Percentiles rank a stretch among this genome's conserved stretches.
Conservation (phyloP, 2,797 vertebrate species). For the Phylloscopus collybita region DNA sequence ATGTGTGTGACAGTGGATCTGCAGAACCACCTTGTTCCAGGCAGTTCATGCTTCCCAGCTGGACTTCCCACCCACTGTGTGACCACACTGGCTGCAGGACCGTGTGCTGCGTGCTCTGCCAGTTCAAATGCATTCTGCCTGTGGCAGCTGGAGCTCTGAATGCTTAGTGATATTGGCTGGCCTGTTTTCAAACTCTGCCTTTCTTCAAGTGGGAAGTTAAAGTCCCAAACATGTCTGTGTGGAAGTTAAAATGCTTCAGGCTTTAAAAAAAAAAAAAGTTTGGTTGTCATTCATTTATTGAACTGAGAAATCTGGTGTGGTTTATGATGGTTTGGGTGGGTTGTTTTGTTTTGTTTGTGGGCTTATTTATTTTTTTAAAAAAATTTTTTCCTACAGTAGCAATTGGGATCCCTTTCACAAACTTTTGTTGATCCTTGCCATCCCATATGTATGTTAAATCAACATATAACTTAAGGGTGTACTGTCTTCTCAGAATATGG, state of each 20-base stretch:
- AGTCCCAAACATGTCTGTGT: not conserved
- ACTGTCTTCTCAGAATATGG: not conserved
- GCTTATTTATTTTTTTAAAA: not conserved
- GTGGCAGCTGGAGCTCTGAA: not conserved
- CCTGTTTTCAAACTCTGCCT: not conserved
- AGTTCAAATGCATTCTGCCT: not conserved
- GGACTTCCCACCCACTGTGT: not conserved
- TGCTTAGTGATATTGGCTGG: not conserved
- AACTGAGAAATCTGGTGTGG: not conserved
- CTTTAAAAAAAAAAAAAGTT: not conserved
- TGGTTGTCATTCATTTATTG: not conserved
- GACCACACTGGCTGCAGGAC: not conserved
- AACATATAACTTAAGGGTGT: not conserved
- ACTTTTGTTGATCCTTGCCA: not conserved
- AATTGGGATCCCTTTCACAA: not conserved
- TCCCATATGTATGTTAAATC: not conserved
- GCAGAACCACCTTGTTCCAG: not conserved
- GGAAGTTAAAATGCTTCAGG: not conserved
- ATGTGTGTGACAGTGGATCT: not conserved
- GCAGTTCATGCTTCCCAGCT: not conserved
- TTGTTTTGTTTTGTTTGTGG: not conserved
- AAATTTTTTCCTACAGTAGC: not conserved
- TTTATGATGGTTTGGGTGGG: not conserved
- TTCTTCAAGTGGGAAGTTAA: not conserved
- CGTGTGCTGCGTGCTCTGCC: fast-evolving